Base-by-base conservation (phyloP, 1,140 invertebrate species). In the Asobara japonica region DNA sequence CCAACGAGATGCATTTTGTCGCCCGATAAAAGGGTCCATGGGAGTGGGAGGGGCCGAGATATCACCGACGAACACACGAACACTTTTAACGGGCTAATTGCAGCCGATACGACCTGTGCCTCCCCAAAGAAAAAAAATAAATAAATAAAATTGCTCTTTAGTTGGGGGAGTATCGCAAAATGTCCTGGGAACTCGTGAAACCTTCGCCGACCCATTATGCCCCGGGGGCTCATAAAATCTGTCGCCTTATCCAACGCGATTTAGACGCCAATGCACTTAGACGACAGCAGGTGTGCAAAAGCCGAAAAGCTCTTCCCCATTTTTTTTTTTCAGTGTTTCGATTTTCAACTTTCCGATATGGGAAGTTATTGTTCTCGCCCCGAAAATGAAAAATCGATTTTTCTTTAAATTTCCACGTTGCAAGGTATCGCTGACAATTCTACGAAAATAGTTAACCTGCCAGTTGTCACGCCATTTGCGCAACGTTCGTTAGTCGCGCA, bases 61-160 rank as follows among this genome's bases (percentile, higher is more conserved):
- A 83, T 76, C 75, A 71, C 70, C 68, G 77, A 65, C 72, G 74
- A 79, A 85, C 79, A 82, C 79, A 82, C 78, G 80, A 84, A 85
- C 77, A 84, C 83, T 83, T 83, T 84, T 80, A 84, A 78, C 80
- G 76, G 29, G 78, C 84, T 85, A 85, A 85, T 85, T 84, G 83
- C 82, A 65, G 73, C 73, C 77, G 82, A 84, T 83, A 85, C 60
- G 51, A n/a, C n/a, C 60, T 62, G 38, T 69, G 41, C 65, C 20
- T 65, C 51, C 33, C 38, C 18, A 41, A 33, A 66, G 22, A 31
- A 72, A 56, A 45, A 67, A 64, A 66, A 41, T 67, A 61, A 25
- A 65, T n/a, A n/a, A n/a, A n/a, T n/a, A 33, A 25, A 41, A 25
- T 38, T 72, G 62, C 65, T 56, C 16, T 56, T 69, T 45, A n/a